Evolutionary conservation across 2,888 invertebrate genomes (phyloP), one percentile per base, ranked within the genome.

Genomic region (Taenaris catops): DNA sequence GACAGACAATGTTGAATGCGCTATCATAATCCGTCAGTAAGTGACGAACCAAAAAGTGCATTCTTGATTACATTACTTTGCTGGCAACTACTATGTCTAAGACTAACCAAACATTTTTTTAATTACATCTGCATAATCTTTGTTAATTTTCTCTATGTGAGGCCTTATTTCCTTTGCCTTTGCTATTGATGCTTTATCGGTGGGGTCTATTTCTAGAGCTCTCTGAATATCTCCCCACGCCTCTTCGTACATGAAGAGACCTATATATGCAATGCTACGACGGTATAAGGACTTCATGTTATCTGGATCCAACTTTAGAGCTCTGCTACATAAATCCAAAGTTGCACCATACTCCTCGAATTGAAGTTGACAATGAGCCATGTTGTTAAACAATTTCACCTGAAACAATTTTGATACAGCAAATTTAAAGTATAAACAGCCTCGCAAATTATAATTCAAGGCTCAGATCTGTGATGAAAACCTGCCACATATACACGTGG

Each of bases 221-320:
- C 71, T 80, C 26, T 89, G 88, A 12, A 91, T 88, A 53, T 89
- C 89, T 1, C 58, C 56, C 60, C 89, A 80, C 0, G 94, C 94
- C 37, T 90, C 88, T 32, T 93, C 91, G 47, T 90, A 91, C 67
- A 93, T 89, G 19, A 87, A 78, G 0, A 92, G 68, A 24, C 89
- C 87, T 11, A 81, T 73, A 79, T 91, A 87, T 0, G 97, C 94
- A 68, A 93, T 90, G 4, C 95, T 95, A 41, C 95, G 86, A 48
- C 99, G 89, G 75, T 96, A 99, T 0, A 94, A 76, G 0, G 95
- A 97, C 72, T 99, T 99, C 1, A 93, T 91, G 64, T 94, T 98
- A 4, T 91, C 88, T 0, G 91, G 74, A 53, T 96, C 93, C n/a
- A 93, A 60, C 34, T 90, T 89, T 1, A 99, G 70, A 0, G 93